phyloP scores from a whole-genome alignment of 2,113 vertebrate genomes.

The Sylvietta virens region DNA sequence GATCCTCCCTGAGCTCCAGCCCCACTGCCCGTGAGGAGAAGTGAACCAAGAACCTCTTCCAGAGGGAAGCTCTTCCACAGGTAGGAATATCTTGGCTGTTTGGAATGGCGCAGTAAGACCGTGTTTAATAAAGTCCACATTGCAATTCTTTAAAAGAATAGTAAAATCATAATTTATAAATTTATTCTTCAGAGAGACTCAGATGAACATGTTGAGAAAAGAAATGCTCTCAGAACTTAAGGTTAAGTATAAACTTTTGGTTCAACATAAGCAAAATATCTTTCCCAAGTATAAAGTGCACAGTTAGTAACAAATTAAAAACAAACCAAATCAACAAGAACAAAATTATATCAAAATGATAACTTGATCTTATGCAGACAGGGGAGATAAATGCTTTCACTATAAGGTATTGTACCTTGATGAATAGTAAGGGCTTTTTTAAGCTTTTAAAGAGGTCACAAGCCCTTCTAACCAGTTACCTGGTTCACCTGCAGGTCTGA shows the following conservation, averaged over 20 bases:
- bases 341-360: neutral
- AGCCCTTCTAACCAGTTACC: neutral
- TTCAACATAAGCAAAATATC: neutral
- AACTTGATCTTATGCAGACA: neutral
- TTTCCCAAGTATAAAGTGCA: constrained; percentile 33
- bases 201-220: neutral
- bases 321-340: neutral
- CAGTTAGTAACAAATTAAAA: neutral
- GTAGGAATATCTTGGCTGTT: neutral
- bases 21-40: fast-evolving
- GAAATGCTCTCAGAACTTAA: neutral
- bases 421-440: neutral
- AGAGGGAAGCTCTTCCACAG: neutral
- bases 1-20: neutral
- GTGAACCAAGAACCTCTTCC: neutral
- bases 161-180: neutral
- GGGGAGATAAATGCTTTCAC: neutral
- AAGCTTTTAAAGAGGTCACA: neutral
- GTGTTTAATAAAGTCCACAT: neutral
- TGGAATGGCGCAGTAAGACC: fast-evolving
- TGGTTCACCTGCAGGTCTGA: neutral
- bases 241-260: neutral
- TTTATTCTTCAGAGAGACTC: neutral
- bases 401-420: neutral
- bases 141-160: neutral